Evolutionary conservation across 2,888 invertebrate genomes (phyloP).

Genomic region (Calameuta pallipes): DNA sequence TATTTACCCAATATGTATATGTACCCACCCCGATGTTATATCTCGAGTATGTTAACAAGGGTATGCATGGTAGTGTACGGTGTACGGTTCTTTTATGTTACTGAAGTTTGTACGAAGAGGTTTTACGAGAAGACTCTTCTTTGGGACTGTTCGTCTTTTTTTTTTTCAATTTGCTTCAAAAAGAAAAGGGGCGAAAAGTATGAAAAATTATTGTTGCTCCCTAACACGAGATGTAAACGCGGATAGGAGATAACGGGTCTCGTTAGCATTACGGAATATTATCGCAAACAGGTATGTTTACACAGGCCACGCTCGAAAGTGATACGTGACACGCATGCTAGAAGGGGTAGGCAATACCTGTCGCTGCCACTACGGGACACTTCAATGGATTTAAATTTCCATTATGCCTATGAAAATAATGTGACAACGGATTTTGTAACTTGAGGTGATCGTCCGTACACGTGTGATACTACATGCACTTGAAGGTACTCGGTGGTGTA

Average conservation of each 20-base stretch:
- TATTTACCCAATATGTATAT: not conserved
- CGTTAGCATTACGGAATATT: constrained; percentile 58
- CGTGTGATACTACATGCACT: constrained; percentile 28
- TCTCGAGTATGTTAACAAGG: not conserved
- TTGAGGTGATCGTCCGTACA: not conserved
- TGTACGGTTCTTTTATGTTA: not conserved
- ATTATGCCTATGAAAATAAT: constrained; percentile 44
- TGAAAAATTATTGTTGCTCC: not conserved
- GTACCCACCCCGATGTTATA: not conserved
- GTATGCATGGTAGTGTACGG: not conserved
- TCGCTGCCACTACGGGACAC: not conserved
- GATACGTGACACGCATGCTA: constrained; percentile 63
- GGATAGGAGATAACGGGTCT: constrained; percentile 43
- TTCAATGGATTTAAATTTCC: constrained; percentile 50
- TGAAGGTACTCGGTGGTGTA: constrained; percentile 11
- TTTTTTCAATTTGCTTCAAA: constrained; percentile 38
- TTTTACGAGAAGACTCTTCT: not conserved
- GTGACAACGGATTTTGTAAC: not conserved
- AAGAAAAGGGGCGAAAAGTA: constrained; percentile 17
- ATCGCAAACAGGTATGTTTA: constrained; percentile 62
- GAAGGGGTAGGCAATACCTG: constrained; percentile 27
- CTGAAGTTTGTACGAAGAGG: not conserved
- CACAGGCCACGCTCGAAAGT: constrained; percentile 54
- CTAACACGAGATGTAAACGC: not conserved
- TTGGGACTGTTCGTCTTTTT: not conserved